Percentiles rank a stretch among this genome's conserved stretches.
These are phyloP conservation scores for Xyrauchen texanus DNA, from an alignment of 2,113 vertebrate genomes.

Conservation along the genomic window DNA sequence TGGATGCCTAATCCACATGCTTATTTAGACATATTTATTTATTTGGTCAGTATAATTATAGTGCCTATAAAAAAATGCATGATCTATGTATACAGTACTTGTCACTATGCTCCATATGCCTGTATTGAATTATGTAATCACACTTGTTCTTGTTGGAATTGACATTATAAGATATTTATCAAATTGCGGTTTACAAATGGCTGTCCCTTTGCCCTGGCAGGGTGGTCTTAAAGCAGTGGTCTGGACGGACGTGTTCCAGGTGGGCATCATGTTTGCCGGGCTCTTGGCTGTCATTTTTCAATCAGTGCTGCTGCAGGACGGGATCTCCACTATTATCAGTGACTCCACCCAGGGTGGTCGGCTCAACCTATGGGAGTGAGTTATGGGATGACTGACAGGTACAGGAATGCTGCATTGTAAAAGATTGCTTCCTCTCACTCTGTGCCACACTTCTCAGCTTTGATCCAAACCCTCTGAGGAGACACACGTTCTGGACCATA, in stretches of 20 bases:
- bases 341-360: slow-evolving; percentile 82
- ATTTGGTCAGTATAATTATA: background rate
- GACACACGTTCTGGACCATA: slow-evolving; percentile 94
- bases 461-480: slow-evolving; percentile 83
- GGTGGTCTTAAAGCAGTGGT: slow-evolving; percentile 91
- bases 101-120: background rate
- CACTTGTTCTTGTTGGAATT: background rate
- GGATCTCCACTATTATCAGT: slow-evolving; percentile 74
- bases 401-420: background rate
- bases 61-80: background rate
- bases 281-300: slow-evolving; percentile 83
- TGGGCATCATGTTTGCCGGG: slow-evolving; percentile 86
- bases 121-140: background rate
- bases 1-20: too few relatives aligned
- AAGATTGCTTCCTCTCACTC: background rate
- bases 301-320: slow-evolving; percentile 76
- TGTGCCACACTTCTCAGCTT: slow-evolving; percentile 76
- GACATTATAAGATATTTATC: background rate
- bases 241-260: slow-evolving; percentile 92
- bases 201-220: slow-evolving; percentile 64
- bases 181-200: too few relatives aligned
- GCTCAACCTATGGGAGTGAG: slow-evolving; percentile 88
- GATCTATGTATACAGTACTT: too few relatives aligned
- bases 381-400: slow-evolving; percentile 47
- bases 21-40: too few relatives aligned